phyloP scores from a whole-genome alignment of 1,140 invertebrate species.

The Lineus longissimus region DNA sequence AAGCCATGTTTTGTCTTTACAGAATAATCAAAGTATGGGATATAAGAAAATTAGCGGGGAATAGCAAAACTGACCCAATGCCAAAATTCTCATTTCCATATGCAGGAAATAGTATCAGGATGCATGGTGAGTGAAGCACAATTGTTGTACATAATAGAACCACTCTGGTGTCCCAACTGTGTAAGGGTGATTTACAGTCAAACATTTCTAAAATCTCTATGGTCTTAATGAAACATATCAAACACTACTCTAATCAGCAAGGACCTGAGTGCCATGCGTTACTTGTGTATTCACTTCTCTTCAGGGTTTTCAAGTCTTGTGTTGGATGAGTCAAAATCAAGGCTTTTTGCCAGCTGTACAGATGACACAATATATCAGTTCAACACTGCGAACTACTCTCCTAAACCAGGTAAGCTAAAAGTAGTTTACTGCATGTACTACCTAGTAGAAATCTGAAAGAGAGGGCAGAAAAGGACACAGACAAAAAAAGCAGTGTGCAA shows the following conservation, averaged over 20 bases:
- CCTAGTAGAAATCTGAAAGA: neutral
- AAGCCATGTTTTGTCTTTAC: too few species aligned
- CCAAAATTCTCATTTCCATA: slow-evolving; percentile 70
- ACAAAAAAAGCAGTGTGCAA: too few species aligned
- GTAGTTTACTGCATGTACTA: neutral
- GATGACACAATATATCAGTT: slow-evolving; percentile 81
- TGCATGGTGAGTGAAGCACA: slow-evolving; percentile 35
- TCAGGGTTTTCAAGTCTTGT: slow-evolving; percentile 73
- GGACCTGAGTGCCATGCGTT: too few species aligned
- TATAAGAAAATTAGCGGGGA: slow-evolving; percentile 72
- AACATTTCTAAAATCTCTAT: too few species aligned
- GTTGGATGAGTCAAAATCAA: slow-evolving; percentile 64
- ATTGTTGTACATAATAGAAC: too few species aligned
- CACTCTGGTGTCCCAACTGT: too few species aligned
- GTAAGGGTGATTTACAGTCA: too few species aligned
- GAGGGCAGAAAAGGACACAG: neutral
- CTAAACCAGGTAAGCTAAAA: slow-evolving; percentile 56
- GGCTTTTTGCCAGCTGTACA: slow-evolving; percentile 81
- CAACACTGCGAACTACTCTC: slow-evolving; percentile 69
- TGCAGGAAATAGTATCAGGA: slow-evolving; percentile 63
- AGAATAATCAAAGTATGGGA: slow-evolving; percentile 76
- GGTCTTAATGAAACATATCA: too few species aligned
- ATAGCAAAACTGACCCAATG: slow-evolving; percentile 65
- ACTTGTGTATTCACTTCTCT: too few species aligned
- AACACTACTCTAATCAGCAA: too few species aligned